Evolutionary conservation across 1,140 invertebrate genomes (phyloP), one percentile per base, ranked within the genome.

Genomic region (Lerema accius): DNA sequence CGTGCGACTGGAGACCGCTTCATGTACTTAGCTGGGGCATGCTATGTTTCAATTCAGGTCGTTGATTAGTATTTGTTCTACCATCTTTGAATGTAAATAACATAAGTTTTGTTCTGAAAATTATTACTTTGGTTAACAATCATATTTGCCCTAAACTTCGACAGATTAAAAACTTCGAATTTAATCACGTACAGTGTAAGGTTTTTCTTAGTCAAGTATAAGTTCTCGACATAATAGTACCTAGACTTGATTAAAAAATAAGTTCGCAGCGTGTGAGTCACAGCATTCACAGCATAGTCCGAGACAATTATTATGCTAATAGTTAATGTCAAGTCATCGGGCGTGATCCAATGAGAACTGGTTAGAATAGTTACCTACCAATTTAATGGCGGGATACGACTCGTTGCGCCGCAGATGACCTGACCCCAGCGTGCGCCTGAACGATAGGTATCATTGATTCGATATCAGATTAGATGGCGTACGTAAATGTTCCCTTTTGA

Each of bases 361-460:
- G 66, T 65, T 69, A 45, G 26, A 35, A 28, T 26, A 4, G 0
- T 45, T 43, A 56, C 53, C 13, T 43, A 56, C 53, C 13, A 35
- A 56, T 45, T 35, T 39, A 46, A 48, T 15, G 49, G 50, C 39
- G 48, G 37, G 43, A 42, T 58, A 46, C 26, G 40, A 71, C 72
- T 78, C 77, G 78, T 82, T 77, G 66, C 75, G 67, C 76, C 73
- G 77, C 76, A 84, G 66, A 65, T 63, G 80, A 78, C 74, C 75
- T 67, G 78, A 82, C 78, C 77, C 65, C 66, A 65, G 42, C 75
- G 67, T 71, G 73, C 63, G 37, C 64, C 50, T 60, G 69, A 72
- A 76, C 76, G 71, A 78, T 82, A n/a, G n/a, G n/a, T n/a, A 78
- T 75, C 72, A 80, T 80, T 80, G 82, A 85, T 85, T 73, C 74